Evolutionary conservation across 2,113 vertebrate species (phyloP), one percentile per base, ranked within the genome.

Genomic region (Notarius quadriscutis): DNA sequence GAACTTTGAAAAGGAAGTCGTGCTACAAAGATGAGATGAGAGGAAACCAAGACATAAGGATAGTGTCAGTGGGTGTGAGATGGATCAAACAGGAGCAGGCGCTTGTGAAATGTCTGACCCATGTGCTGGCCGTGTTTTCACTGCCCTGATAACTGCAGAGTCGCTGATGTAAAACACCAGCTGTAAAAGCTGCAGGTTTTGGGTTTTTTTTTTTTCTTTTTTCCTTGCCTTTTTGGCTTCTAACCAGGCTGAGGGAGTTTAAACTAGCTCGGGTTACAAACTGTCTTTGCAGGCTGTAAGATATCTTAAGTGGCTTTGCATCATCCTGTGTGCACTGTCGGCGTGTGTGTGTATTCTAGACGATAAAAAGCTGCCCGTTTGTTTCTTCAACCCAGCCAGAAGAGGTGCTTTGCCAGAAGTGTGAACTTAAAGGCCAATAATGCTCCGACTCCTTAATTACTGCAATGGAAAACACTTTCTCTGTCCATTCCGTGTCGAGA

Each of bases 31-130:
- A 48, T 80, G 51, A n/a, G 30, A 69, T 0, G 7, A 58, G 50
- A 80, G 58, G 34, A 51, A 53, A 53, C 51, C 7, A 11, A 69
- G 51, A 48, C 14, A 30, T 2, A 3, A 51, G 58, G 84, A 58
- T 1, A 41, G 25, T 3, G 53, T 30, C 55, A 34, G 22, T 18
- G 25, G 17, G 57, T 55, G 81, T 25, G 65, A 74, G 81, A 58
- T 7, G 50, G 57, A 63, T 90, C 74, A 84, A 34, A 83, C 78
- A 87, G 63, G 75, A 41, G 5, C 86, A 81, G 51, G 60, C 57
- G n/a, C 63, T 83, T 87, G 83, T 84, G 86, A 86, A 90, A 84
- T 60, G 18, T 53, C 86, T 90, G 83, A 57, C 50, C 83, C 57
- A 27, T 62, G 41, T 30, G 81, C 34, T 63, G 67, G 20, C n/a